Base-by-base conservation (phyloP, 2,113 vertebrate genomes). In the Cephalopterus ornatus region DNA sequence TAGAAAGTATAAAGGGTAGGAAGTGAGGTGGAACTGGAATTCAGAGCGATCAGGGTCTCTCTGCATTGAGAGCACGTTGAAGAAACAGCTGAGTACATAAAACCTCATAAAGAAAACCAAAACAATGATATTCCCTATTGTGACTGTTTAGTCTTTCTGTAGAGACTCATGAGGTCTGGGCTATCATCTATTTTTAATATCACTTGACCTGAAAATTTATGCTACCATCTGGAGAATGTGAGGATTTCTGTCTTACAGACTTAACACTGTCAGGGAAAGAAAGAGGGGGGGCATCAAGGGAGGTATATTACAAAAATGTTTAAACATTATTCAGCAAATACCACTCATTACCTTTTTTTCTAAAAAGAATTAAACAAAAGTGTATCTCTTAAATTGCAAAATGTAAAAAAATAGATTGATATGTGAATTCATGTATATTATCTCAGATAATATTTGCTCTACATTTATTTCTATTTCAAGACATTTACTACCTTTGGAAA, bases 101-200 rank as follows among this genome's bases (percentile, higher is more conserved):
- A 98, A 97, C 95, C 97, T 97, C 98, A 96, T 98, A 98, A 98
- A 98, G 98, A 98, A 99, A 98, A 98, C 97, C 98, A 98, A 99
- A 99, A 99, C 99, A 99, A 97, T 98, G 97, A 97, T 98, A 99
- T 98, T 98, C 98, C 98, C 99, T 97, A 98, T 98, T 86, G 98
- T 97, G 98, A 98, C 98, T 99, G 99, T 99, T 99, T 99, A 99
- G 99, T 99, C 99, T 99, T 98, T 98, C 98, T 98, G 98, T 91
- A 97, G 98, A 98, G 98, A 97, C 96, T 98, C 97, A 93, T 97
- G 97, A 97, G 97, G 97, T 97, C 96, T 95, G 95, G 96, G 94
- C 96, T 98, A 98, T 98, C 98, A 98, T 99, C 98, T 98, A 98
- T 97, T 98, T 98, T 98, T 98, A 98, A 98, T 98, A 98, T 98